Evolutionary conservation across 1,140 invertebrate species (phyloP), one percentile per base, ranked within the genome.

Genomic region (Drosophila quadrilineata): DNA sequence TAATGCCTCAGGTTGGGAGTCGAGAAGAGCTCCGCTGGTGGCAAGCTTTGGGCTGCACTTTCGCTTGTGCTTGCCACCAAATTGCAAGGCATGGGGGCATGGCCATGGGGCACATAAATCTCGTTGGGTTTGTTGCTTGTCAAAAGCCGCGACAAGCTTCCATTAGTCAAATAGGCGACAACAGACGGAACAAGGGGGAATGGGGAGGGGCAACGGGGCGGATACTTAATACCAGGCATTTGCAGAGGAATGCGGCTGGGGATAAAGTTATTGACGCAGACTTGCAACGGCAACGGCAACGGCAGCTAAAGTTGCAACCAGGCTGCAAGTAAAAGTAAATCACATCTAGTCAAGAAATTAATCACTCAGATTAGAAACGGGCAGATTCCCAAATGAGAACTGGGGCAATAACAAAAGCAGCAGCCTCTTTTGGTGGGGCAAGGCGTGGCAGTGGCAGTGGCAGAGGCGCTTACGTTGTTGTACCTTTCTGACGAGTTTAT

Each of bases 401-500:
- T n/a, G n/a, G n/a, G n/a, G n/a, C 68, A 58, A 71, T 63, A 71
- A 80, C 75, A 79, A 68, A 60, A n/a, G n/a, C n/a, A n/a, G n/a
- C n/a, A n/a, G n/a, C n/a, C n/a, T n/a, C n/a, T n/a, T n/a, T n/a
- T n/a, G n/a, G n/a, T n/a, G n/a, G n/a, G n/a, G n/a, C n/a, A n/a
- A n/a, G n/a, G n/a, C n/a, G n/a, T n/a, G 14, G 35, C 2, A 35
- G n/a, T 1, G 12, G 5, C 73, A 77, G 64, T 68, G 77, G 74
- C 65, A 66, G 62, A 65, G 69, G 70, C 60, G 75, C 71, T 62
- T 71, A 60, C 72, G 54, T 64, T 66, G 48, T 68, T 75, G 76
- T 82, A 82, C 76, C 72, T 82, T 82, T n/a, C n/a, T 82, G 76
- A 82, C 76, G 75, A 82, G 50, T 82, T 75, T 82, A 82, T 82